phyloP scores from a whole-genome alignment of 2,888 invertebrate species.

The Dynastes maya region DNA sequence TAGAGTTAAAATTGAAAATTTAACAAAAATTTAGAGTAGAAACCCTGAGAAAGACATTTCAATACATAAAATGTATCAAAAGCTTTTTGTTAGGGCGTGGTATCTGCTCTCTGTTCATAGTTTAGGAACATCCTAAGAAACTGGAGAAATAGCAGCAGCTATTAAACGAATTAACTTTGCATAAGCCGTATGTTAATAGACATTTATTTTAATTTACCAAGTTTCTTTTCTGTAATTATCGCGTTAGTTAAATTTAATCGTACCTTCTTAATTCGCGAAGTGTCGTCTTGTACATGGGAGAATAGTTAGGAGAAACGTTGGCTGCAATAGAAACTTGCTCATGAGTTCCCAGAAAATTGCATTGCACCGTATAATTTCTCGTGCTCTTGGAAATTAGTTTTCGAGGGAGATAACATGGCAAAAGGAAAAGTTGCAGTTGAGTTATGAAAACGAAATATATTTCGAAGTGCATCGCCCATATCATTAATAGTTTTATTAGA shows the following conservation, averaged over 20 bases:
- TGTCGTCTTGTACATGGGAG: not conserved
- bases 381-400: constrained; percentile 42
- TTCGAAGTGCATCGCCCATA: constrained; percentile 32
- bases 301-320: constrained; percentile 1
- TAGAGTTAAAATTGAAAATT: too few species aligned
- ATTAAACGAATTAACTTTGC: too few species aligned
- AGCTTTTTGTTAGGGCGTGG: too few species aligned
- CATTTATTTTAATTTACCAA: constrained; percentile 14
- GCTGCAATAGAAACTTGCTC: constrained; percentile 17
- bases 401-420: constrained; percentile 8
- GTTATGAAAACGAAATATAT: constrained; percentile 36
- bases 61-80: too few species aligned
- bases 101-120: too few species aligned
- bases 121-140: too few species aligned
- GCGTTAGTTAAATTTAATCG: constrained; percentile 1
- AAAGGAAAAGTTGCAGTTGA: constrained; percentile 13
- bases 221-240: constrained; percentile 15
- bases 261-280: not conserved
- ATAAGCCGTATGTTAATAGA: not conserved
- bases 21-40: too few species aligned
- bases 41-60: too few species aligned
- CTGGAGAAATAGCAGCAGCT: too few species aligned
- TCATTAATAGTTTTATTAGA: constrained; percentile 21
- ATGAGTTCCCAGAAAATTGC: constrained; percentile 29
- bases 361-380: constrained; percentile 21